Evolutionary conservation across 2,113 vertebrate species (phyloP), one percentile per base, ranked within the genome.

Genomic region (Rhombomys opimus): DNA sequence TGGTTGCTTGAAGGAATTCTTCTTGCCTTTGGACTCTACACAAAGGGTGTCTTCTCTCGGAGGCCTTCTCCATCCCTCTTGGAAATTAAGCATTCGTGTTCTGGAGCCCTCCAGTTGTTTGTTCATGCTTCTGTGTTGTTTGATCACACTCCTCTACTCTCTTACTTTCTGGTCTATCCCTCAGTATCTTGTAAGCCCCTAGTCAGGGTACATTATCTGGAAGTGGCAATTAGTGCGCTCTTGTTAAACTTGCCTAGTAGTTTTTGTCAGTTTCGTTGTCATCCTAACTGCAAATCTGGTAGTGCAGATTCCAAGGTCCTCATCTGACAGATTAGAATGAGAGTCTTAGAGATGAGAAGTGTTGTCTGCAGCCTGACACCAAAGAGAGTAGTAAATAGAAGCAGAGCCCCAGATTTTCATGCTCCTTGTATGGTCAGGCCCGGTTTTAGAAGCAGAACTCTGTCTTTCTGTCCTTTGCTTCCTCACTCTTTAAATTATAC

Each of bases 301-400:
- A 85, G 86, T 70, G 22, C 25, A 90, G 38, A 75, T 54, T 38
- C 72, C 85, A 93, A 89, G 68, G 84, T 91, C 63, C 27, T 77
- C 67, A 38, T 50, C 88, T 96, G 77, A 95, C 38, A 90, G 90
- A 92, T 84, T 75, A 94, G 73, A 73, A 93, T 90, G 85, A 67
- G 75, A 95, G 76, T 89, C 82, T 50, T 11, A 73, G 87, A 81
- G 65, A 65, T 89, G 46, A 65, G 25, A 78, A 89, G 59, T 88
- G 89, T 88, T 97, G 67, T 46, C 63, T 87, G 9, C 17, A 87
- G 41, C 59, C 59, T 50, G 25, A 52, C 35, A 87, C 5, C 75
- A 68, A 85, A 94, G 52, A 88, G 78, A 65, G 5, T 25, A 76
- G 54, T 81, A 87, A 97, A 23, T 86, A 23, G 61, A 50, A 88